A percentile compares a stretch with the other conserved stretches of the same genome.
phyloP scores from a whole-genome alignment of 2,797 vertebrate genomes.

The Enteromius argenteus region DNA sequence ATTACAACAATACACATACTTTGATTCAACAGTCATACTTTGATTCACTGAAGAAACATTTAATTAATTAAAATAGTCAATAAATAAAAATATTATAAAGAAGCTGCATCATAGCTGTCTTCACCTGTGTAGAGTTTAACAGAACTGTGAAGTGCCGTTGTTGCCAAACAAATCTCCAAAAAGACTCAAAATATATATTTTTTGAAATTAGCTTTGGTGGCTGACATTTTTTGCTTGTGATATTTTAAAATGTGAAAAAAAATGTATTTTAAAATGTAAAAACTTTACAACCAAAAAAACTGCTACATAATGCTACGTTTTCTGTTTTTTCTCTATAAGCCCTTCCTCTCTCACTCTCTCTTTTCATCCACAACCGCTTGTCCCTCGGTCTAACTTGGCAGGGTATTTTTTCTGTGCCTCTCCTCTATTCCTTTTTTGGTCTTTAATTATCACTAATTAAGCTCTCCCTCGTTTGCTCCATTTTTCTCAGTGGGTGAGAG shows the following conservation, averaged over 20 bases:
- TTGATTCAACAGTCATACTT: neutral
- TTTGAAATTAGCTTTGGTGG: neutral
- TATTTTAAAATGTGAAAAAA: no score
- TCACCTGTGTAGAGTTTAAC: neutral
- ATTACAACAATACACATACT: neutral
- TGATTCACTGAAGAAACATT: neutral
- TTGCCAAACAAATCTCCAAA: neutral
- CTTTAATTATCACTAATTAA: conserved; percentile 78
- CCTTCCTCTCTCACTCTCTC: conserved; percentile 4
- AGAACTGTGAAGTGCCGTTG: neutral
- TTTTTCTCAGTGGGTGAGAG: conserved; percentile 62
- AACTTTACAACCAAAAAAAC: neutral
- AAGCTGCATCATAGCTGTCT: neutral
- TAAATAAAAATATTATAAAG: neutral
- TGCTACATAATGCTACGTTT: neutral
- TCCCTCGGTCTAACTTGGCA: conserved; percentile 55
- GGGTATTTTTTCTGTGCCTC: conserved; percentile 51
- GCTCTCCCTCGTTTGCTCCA: conserved; percentile 61
- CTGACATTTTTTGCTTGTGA: neutral
- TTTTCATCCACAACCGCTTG: conserved; percentile 37
- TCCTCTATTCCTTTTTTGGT: conserved; percentile 59
- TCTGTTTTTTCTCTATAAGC: no score
- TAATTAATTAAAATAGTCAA: neutral
- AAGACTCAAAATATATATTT: neutral
- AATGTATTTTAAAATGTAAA: no score